Evolutionary conservation across 1,140 invertebrate species (phyloP).

Genomic region (Papilio machaon): DNA sequence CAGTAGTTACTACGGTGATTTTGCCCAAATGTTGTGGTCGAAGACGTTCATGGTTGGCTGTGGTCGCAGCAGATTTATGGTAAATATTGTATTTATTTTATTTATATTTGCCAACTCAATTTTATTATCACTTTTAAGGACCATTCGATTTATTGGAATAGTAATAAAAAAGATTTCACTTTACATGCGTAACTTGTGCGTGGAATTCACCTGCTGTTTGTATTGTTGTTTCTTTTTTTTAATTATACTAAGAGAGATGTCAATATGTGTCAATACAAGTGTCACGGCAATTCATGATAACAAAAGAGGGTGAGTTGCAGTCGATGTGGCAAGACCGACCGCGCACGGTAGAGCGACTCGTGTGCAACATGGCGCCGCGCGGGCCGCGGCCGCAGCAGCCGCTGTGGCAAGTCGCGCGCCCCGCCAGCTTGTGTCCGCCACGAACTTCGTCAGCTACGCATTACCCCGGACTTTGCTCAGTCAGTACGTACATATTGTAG

Average conservation of each 20-base stretch:
- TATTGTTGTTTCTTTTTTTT: too few relatives aligned
- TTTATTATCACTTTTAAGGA: not conserved
- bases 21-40: constrained; percentile 70
- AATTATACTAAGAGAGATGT: too few relatives aligned
- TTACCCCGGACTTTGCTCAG: constrained; percentile 53
- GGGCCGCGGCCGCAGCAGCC: constrained; percentile 50
- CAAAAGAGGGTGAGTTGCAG: constrained; percentile 36
- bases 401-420: constrained; percentile 54
- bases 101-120: not conserved
- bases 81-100: constrained; percentile 40
- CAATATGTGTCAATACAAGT: too few relatives aligned
- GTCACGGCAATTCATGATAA: not conserved
- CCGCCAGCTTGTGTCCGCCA: constrained; percentile 56
- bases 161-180: not conserved
- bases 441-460: constrained; percentile 48
- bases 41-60: constrained; percentile 71
- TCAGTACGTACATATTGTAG: constrained; percentile 52
- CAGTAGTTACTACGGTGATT: constrained; percentile 64
- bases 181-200: too few relatives aligned
- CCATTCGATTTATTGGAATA: not conserved
- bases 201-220: not conserved
- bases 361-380: constrained; percentile 72
- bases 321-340: constrained; percentile 51
- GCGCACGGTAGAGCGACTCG: constrained; percentile 64
- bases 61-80: constrained; percentile 70